A percentile compares a stretch with the other conserved stretches of the same genome.
Evolutionary conservation across 2,113 vertebrate species (phyloP).

Genomic region (Sigmodon hispidus): DNA sequence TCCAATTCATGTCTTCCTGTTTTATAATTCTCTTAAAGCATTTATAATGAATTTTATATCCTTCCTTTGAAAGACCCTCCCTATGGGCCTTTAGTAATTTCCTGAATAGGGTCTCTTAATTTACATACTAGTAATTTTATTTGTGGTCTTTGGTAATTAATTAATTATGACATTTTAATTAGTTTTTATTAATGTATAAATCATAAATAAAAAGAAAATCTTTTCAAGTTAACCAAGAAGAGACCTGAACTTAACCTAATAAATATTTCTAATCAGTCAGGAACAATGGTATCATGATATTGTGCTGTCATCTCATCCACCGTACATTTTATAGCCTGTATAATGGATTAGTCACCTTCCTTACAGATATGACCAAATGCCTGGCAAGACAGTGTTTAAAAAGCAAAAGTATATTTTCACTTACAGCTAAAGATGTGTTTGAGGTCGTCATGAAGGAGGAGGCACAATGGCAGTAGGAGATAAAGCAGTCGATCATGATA

Average conservation of each 20-base stretch:
- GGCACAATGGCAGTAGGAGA: not conserved
- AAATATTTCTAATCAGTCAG: not conserved
- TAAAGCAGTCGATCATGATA: not conserved
- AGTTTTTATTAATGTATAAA: not conserved
- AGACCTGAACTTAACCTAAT: not conserved
- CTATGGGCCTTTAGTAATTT: not conserved
- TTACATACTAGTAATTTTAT: not conserved
- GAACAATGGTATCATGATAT: not conserved
- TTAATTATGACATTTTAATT: constrained; percentile 4
- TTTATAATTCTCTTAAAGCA: not conserved
- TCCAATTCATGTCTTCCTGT: not conserved
- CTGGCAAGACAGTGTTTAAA: not conserved
- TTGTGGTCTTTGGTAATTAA: not conserved
- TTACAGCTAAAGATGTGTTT: not conserved
- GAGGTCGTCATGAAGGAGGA: too few relatives aligned
- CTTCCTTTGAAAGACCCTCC: not conserved
- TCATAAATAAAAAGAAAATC: not conserved
- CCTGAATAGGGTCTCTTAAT: not conserved
- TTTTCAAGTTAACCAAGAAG: not conserved
- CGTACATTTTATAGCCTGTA: not conserved
- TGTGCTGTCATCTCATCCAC: not conserved
- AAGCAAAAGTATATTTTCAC: not conserved
- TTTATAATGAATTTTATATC: not conserved
- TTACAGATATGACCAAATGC: not conserved
- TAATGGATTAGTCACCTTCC: too few relatives aligned